Evolutionary conservation across 2,888 invertebrate genomes (phyloP), one percentile per base, ranked within the genome.

Genomic region (Macrosoma leucophasiata): DNA sequence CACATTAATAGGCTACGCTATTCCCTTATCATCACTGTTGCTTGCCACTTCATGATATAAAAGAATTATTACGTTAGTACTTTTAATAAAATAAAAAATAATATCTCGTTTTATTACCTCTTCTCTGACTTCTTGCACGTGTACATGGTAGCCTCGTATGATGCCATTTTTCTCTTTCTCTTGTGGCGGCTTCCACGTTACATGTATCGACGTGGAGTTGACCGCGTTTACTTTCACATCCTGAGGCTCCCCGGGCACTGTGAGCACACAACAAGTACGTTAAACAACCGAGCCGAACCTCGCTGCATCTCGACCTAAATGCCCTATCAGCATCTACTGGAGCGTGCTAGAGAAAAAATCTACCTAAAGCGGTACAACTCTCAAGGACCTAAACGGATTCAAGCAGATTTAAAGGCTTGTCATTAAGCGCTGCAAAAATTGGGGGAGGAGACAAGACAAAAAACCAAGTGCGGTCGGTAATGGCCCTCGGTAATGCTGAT

Each of bases 161-260:
- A 97, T 92, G 26, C 98, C 98, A 67, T 98, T 96, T 44, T 94
- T 91, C 58, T 97, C 96, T 60, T 94, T 94, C 52, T 93, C 91
- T 39, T 89, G 87, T 0, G 98, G 99, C 4, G 96, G 93, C 62
- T 95, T 93, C 99, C 99, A 99, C 42, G 91, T 90, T 30, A 98
- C 96, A 70, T 92, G 92, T 50, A 98, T 91, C 19, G 97, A 91
- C n/a, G 98, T 97, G 1, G 98, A 98, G 86, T 98, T 98, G 66
- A 98, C 87, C 12, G 95, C 89, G 41, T 88, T 89, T 23, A 93
- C 93, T 75, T 92, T 91, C 45, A 99, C 96, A 62, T 95, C 94
- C 76, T 94, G 93, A 27, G 98, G 98, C 81, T 97, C 94, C 48
- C 97, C 97, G 56, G 98, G 98, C 88, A 99, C 98, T 98, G 90